Base-by-base conservation (phyloP, 2,888 invertebrate genomes). In the Leptinotarsa tumamoca region DNA sequence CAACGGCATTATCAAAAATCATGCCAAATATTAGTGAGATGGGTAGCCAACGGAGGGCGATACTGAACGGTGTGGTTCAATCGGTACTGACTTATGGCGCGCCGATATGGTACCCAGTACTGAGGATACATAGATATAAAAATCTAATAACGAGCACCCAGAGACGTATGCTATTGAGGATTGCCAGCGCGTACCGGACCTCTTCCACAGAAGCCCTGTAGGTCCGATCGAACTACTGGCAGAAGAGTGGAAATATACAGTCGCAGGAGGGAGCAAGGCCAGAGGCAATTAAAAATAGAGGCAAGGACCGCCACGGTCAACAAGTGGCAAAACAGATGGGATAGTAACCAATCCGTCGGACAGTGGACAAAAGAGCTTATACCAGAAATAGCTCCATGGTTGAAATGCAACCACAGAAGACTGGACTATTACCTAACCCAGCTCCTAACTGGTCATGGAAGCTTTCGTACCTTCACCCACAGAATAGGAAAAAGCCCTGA, bases 11-110 rank as follows among this genome's bases (percentile, higher is more conserved):
- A 2, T 0, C 66, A 3, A 56, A 58, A 18, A 33, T 73, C 4
- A 73, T 73, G 68, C 69, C 61, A 2, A 73, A 69, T 18, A 58
- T 61, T 5, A 61, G 69, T 10, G 73, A 68, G 18, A 52, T 52
- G 43, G n/a, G 69, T 17, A 50, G 54, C 13, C 51, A 5, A 13
- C 54, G 21, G 21, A 52, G 69, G 18, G 23, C 49, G 51, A 21
- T 61, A 3, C 13, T 69, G 1, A 18, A 43, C 4, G 51, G 17
- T 0, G 71, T 56, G 49, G 71, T 74, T 4, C 18, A 66, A n/a
- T 71, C 71, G 0, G 27, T 61, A 3, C 50, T 71, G 2, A 51
- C 63, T 3, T 74, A 71, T 27, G 74, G 71, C 5, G 71, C 66
- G n/a, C 74, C 71, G 17, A 58, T 71, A n/a, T 74, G 74, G 74